Evolutionary conservation across 2,888 invertebrate species (phyloP), one percentile per base, ranked within the genome.

Genomic region (Eumacrocentrus americanus): DNA sequence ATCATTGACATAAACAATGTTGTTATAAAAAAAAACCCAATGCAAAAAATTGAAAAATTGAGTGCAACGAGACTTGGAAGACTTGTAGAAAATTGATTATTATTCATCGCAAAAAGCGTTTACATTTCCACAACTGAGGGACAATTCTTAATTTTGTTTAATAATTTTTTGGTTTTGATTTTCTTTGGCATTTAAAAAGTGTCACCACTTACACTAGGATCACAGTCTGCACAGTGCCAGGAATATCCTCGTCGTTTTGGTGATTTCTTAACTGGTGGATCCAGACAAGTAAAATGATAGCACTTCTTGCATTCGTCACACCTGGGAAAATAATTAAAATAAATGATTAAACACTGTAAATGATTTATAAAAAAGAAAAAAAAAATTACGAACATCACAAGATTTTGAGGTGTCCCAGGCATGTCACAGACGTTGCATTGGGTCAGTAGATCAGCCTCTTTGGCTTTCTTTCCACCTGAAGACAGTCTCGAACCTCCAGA

Each of bases 141-240:
- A n/a, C n/a, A n/a, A n/a, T n/a, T n/a, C n/a, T 60, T 23, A 9
- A 38, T 35, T 46, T 42, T 53, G 29, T 34, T 14, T 48, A 35
- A 16, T 37, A 14, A 40, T 38, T 51, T 51, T 29, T 18, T 20
- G 22, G 11, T 20, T 22, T 11, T 23, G n/a, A 9, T 52, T 50
- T 18, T 25, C 23, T 35, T 34, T 16, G 25, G 3, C 4, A 25
- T 25, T 38, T 14, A 37, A 57, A 53, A n/a, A n/a, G n/a, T 46
- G 14, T 69, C 61, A 66, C 55, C 48, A 86, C 87, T 86, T 80
- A 91, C 94, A 72, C 93, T 93, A 61, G 93, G 92, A 84, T 95
- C 95, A 84, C 96, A 96, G 80, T 94, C 94, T 52, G 94, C 94
- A 82, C 96, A 96, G 81, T 94, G 94, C 96, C 96, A 96, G 11